These are phyloP conservation scores for Perizoma affinitatum DNA, from an alignment of 2,888 invertebrate genomes.

Conservation along the genomic window DNA sequence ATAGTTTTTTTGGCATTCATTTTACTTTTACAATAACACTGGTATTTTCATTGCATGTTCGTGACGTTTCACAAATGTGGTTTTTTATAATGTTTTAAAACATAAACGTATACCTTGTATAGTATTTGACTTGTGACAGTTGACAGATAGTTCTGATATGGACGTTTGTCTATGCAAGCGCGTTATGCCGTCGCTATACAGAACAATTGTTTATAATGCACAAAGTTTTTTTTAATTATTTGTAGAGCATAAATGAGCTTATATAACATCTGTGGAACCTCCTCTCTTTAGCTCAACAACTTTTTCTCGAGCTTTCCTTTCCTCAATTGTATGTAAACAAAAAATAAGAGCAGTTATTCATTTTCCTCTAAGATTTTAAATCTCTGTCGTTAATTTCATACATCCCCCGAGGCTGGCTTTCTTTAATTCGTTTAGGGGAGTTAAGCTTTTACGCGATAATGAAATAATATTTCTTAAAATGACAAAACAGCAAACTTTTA, in stretches of 20 bases:
- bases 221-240: too few species aligned
- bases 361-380: conserved; percentile 51
- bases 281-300: background rate
- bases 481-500: conserved; percentile 57
- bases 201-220: too few species aligned
- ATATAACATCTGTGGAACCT: too few species aligned
- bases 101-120: conserved; percentile 37
- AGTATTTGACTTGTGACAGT: conserved; percentile 29
- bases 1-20: conserved; percentile 75
- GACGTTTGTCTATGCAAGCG: background rate
- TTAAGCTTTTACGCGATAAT: conserved; percentile 60
- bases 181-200: too few species aligned
- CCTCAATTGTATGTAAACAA: conserved; percentile 34
- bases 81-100: conserved; percentile 73
- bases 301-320: conserved; percentile 1
- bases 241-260: too few species aligned
- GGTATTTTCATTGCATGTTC: conserved; percentile 64
- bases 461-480: conserved; percentile 61
- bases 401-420: conserved; percentile 56
- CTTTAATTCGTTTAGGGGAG: conserved; percentile 61
- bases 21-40: conserved; percentile 71
- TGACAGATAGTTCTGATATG: too few species aligned
- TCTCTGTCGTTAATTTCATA: conserved; percentile 61
- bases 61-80: conserved; percentile 73
- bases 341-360: conserved; percentile 32